Evolutionary conservation across 2,113 vertebrate species (phyloP).

Genomic region (Lynx canadensis): DNA sequence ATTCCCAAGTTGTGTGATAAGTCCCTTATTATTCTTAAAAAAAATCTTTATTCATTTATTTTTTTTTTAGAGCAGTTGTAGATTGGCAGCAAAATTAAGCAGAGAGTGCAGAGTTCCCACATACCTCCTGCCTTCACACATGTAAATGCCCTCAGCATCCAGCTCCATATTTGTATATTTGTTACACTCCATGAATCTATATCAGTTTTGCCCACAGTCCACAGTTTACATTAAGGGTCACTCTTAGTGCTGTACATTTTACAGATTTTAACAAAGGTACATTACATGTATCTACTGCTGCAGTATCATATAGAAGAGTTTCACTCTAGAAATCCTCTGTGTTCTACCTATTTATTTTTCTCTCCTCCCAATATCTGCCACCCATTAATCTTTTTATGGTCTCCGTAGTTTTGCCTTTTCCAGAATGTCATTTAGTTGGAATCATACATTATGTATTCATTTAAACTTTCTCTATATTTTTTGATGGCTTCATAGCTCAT

Average conservation of each 20-base stretch:
- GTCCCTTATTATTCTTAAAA: not conserved
- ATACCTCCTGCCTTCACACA: too few relatives aligned
- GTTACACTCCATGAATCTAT: not conserved
- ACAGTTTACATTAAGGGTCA: not conserved
- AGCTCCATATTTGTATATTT: not conserved
- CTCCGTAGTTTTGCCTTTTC: not conserved
- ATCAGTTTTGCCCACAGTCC: not conserved
- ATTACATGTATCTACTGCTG: not conserved
- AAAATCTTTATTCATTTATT: too few relatives aligned
- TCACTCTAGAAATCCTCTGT: not conserved
- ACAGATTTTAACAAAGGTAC: not conserved
- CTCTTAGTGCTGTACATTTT: not conserved
- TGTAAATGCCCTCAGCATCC: not conserved
- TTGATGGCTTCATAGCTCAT: not conserved
- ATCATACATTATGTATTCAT: not conserved
- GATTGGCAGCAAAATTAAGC: not conserved
- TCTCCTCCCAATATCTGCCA: not conserved
- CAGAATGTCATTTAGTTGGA: not conserved
- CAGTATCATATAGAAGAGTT: not conserved
- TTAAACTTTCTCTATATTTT: not conserved
- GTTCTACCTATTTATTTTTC: not conserved
- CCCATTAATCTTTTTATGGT: not conserved
- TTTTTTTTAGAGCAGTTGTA: conserved; percentile 5
- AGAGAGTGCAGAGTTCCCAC: not conserved
- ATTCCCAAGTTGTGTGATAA: not conserved